Conservation (phyloP, 2,797 vertebrate species). For the Macropus fuliginosus region DNA sequence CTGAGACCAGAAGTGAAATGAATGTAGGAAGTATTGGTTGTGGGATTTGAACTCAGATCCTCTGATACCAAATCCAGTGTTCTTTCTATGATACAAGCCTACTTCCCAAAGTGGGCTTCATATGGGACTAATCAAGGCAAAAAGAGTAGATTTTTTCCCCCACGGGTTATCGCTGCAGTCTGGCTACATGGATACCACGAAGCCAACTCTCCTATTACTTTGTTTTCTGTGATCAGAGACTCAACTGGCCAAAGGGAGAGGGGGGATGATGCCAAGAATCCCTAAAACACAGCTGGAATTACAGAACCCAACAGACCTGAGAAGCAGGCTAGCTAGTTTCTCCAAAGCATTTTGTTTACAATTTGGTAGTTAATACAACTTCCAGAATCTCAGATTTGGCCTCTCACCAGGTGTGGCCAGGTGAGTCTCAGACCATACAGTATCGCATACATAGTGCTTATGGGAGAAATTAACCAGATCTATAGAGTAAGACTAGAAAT, state of each 20-base stretch:
- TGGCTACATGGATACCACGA: not conserved
- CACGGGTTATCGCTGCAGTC: not conserved
- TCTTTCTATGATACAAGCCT: not conserved
- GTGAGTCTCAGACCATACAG: not conserved
- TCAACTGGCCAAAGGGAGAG: not conserved
- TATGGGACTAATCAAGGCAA: not conserved
- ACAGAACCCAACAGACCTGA: not conserved
- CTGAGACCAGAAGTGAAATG: not conserved
- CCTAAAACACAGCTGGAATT: not conserved
- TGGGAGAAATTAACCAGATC: not conserved
- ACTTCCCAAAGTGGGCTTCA: not conserved
- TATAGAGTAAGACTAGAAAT: not conserved
- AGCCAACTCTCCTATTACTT: not conserved
- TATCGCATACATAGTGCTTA: not conserved
- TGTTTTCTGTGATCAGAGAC: not conserved
- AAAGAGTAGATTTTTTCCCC: not conserved
- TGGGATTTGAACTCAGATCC: not conserved
- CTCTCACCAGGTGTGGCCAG: not conserved
- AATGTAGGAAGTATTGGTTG: not conserved
- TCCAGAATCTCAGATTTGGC: not conserved
- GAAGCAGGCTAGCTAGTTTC: not conserved
- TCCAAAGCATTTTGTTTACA: not conserved
- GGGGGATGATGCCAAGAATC: not conserved
- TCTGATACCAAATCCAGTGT: not conserved
- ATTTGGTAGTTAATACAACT: not conserved